These are phyloP conservation scores for Hyalella azteca DNA, from an alignment of 2,888 invertebrate species.

Conservation along the genomic window DNA sequence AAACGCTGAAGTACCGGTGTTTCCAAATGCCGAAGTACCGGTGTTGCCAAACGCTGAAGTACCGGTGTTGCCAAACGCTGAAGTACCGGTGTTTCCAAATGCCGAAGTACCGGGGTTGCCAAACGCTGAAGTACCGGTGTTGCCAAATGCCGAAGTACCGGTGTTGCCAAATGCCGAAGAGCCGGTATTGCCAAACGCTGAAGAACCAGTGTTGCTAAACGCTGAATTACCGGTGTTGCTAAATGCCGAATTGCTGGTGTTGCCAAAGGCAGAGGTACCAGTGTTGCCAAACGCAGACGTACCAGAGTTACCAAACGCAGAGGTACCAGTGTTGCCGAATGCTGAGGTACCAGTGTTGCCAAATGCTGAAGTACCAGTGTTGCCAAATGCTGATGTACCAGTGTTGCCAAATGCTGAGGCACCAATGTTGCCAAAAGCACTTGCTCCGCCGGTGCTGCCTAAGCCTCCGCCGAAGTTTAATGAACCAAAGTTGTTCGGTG, in stretches of 20 bases:
- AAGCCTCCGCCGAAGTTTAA: not conserved
- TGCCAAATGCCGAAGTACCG: not conserved
- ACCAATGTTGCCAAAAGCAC: not conserved
- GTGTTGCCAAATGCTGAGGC: too few species aligned
- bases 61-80: not conserved
- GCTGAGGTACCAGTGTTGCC: not conserved
- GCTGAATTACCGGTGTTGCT: not conserved
- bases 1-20: not conserved
- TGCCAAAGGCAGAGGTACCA: not conserved
- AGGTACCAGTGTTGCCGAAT: not conserved
- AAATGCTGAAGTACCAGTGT: not conserved
- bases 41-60: not conserved
- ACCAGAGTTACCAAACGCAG: not conserved
- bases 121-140: not conserved
- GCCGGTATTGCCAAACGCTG: not conserved
- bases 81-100: not conserved
- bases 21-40: not conserved
- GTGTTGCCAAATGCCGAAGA: not conserved
- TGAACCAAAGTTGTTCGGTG: constrained; percentile 3
- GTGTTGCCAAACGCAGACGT: not conserved
- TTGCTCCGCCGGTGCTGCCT: not conserved
- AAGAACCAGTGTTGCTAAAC: not conserved
- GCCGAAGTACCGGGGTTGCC: not conserved
- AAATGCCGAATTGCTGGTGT: not conserved
- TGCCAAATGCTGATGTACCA: not conserved